These are phyloP conservation scores for Garrulus glandarius DNA, from an alignment of 2,797 vertebrate genomes.

Conservation along the genomic window DNA sequence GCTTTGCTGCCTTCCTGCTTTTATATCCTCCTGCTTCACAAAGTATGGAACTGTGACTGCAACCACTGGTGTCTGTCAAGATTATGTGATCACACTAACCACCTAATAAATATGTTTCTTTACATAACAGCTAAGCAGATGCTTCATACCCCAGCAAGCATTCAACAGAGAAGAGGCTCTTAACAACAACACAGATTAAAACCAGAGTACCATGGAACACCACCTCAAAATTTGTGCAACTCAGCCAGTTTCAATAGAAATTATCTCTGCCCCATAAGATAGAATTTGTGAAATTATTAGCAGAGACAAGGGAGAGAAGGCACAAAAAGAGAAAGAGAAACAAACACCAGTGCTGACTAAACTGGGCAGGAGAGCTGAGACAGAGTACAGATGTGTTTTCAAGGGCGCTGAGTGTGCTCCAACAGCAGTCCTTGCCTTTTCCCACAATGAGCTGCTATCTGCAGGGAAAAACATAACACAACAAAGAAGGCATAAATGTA, in stretches of 20 bases:
- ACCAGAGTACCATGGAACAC: neutral
- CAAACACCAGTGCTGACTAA: neutral
- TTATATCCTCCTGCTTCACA: neutral
- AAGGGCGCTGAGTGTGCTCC: neutral
- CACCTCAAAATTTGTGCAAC: neutral
- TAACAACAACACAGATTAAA: constrained; percentile 1
- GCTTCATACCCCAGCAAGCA: neutral
- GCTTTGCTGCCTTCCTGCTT: neutral
- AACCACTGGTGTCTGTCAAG: neutral
- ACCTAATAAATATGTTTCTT: constrained; percentile 13
- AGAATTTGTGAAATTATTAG: neutral
- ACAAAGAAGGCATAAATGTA: neutral
- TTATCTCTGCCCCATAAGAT: neutral
- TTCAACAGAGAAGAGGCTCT: neutral
- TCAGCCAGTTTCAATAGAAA: neutral
- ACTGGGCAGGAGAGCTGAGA: neutral
- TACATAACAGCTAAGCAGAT: neutral
- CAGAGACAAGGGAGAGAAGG: neutral
- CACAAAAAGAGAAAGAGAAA: neutral
- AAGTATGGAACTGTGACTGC: neutral
- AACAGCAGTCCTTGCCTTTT: neutral
- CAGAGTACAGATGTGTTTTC: neutral
- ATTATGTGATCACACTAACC: neutral
- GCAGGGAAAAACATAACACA: neutral
- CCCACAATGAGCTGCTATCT: constrained; percentile 8